Evolutionary conservation across 2,797 vertebrate genomes (phyloP), one percentile per base, ranked within the genome.

Genomic region (Falco concolor): DNA sequence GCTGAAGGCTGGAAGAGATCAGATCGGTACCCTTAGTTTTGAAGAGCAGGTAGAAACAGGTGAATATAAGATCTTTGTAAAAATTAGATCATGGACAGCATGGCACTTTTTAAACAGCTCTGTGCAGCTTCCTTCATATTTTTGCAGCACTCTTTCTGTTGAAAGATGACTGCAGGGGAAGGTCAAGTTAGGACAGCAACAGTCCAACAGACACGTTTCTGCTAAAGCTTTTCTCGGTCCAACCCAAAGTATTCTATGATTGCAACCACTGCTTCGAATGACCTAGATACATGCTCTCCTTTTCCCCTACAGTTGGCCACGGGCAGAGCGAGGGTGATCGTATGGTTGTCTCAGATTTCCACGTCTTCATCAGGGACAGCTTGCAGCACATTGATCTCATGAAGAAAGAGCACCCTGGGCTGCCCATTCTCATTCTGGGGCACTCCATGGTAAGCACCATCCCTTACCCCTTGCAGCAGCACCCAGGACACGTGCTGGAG

Each of bases 271-370:
- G 72, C 49, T 93, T 34, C 12, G 1, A 77, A 22, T 85, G 42
- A 65, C 61, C 49, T 23, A 36, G 16, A 40, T 42, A 36, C 28
- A 18, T 23, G 21, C 79, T 90, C 72, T 96, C 56, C 21, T 25
- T 95, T 93, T 74, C 64, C 85, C 92, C 68, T 80, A 32, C 98
- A 99, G 99, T 99, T 60, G 99, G 99, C 85, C 99, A 99, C 1
- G 99, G 99, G 50, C 99, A 99, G 98, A 99, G 99, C 3, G 99
- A 99, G 97, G 99, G 99, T 6, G 99, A 99, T 30, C 98, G 99
- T 73, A 98, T 99, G 99, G 98, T 97, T 77, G 98, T 99, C 91
- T 99, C 98, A 24, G 98, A 99, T 96, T 99, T 99, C 97, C 99
- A 99, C 30, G 42, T 99, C 60, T 99, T 98, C 95, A 75, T 99